Evolutionary conservation across 2,113 vertebrate genomes (phyloP).

Genomic region (Xenopus laevis): DNA sequence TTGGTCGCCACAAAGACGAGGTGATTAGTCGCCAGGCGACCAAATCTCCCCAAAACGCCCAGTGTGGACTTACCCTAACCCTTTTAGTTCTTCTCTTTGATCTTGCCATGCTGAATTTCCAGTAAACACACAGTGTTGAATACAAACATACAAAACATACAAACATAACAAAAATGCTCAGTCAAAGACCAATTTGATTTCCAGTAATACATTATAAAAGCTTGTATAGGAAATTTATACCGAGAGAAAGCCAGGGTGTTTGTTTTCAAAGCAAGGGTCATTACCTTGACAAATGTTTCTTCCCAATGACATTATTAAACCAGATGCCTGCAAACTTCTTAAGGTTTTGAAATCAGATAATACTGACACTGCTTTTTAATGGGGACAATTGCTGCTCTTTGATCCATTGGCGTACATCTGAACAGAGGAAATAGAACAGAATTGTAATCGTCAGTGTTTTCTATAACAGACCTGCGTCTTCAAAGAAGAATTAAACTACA

Average conservation of each 20-base stretch:
- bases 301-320: slow-evolving; percentile 28
- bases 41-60: too few relatives aligned
- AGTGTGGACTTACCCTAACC: too few relatives aligned
- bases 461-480: too few relatives aligned
- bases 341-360: slow-evolving; percentile 19
- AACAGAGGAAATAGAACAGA: neutral
- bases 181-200: slow-evolving; percentile 6
- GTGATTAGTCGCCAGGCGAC: too few relatives aligned
- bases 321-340: slow-evolving; percentile 29
- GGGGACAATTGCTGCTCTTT: neutral
- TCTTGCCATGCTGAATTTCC: too few relatives aligned
- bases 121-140: too few relatives aligned
- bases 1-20: too few relatives aligned
- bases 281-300: slow-evolving; percentile 45
- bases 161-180: too few relatives aligned
- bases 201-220: slow-evolving; percentile 30
- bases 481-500: too few relatives aligned
- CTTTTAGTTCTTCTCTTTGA: too few relatives aligned
- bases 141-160: too few relatives aligned
- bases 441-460: neutral
- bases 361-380: neutral
- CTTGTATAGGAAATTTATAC: slow-evolving; percentile 38
- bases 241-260: slow-evolving; percentile 28
- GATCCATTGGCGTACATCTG: neutral
- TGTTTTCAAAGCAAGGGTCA: slow-evolving; percentile 38